Conservation (phyloP, 2,888 invertebrate genomes). For the Alcis repandata region DNA sequence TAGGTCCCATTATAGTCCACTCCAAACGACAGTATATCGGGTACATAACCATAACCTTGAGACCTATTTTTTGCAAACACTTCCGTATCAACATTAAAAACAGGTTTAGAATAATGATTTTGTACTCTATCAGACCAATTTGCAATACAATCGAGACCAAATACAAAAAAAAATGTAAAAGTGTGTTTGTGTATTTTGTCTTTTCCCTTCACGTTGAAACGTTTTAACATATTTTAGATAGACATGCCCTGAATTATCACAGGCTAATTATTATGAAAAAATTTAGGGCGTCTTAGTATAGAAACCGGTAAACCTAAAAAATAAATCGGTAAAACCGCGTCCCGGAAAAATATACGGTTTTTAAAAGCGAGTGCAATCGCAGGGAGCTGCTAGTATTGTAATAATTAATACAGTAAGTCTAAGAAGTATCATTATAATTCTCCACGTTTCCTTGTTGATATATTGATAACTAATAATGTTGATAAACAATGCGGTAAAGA, state of each 20-base stretch:
- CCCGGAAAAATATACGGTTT: too few species aligned
- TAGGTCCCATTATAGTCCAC: not conserved
- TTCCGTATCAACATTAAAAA: constrained; percentile 16
- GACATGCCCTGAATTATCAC: too few species aligned
- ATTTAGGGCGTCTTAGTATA: too few species aligned
- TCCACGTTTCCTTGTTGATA: not conserved
- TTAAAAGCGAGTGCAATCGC: too few species aligned
- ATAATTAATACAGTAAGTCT: too few species aligned
- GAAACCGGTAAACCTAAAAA: too few species aligned
- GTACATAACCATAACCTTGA: constrained; percentile 11
- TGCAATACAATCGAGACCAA: not conserved
- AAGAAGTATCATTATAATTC: not conserved
- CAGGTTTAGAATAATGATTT: constrained; percentile 32
- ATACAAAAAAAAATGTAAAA: too few species aligned
- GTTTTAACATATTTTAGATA: too few species aligned
- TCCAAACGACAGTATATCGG: not conserved
- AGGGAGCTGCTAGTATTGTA: too few species aligned
- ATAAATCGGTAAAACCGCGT: too few species aligned
- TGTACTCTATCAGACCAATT: not conserved
- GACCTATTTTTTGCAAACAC: constrained; percentile 17
- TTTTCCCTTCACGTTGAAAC: too few species aligned
- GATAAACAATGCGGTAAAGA: constrained; percentile 3
- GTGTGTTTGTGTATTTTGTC: not conserved
- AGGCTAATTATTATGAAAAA: too few species aligned
- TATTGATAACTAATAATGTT: not conserved